Conservation (phyloP, 2,797 vertebrate species). For the Galaxias olidus region DNA sequence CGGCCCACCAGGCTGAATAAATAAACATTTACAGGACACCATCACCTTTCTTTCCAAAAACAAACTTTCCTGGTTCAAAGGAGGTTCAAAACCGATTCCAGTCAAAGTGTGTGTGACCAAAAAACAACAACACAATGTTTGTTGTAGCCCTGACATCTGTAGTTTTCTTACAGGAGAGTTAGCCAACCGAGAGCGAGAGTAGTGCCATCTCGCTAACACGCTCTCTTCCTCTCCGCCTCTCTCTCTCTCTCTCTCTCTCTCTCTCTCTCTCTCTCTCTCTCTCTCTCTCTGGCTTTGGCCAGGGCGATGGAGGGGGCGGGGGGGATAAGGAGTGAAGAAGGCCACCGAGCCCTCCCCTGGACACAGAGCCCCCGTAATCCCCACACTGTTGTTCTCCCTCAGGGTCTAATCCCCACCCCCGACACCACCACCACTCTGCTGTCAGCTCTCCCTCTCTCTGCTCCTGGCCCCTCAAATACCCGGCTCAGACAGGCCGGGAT, state of each 20-base stretch:
- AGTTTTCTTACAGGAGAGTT: too few species aligned
- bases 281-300: neutral
- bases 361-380: conserved; percentile 47
- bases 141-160: too few species aligned
- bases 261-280: neutral
- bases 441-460: neutral
- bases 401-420: neutral
- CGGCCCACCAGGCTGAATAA: conserved; percentile 39
- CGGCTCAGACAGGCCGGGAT: conserved; percentile 7
- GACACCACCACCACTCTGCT: conserved; percentile 7
- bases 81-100: too few species aligned
- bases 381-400: conserved; percentile 28
- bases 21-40: conserved; percentile 47
- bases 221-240: neutral
- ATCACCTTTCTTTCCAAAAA: too few species aligned
- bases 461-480: neutral
- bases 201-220: too few species aligned
- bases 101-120: too few species aligned
- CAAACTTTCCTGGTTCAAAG: too few species aligned
- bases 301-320: conserved; percentile 39
- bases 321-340: conserved; percentile 17
- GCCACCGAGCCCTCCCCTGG: conserved; percentile 33
- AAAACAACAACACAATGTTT: too few species aligned
- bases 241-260: neutral
- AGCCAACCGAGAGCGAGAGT: too few species aligned